Base-by-base conservation (phyloP, 2,888 invertebrate species). In the Anoplius nigerrimus region DNA sequence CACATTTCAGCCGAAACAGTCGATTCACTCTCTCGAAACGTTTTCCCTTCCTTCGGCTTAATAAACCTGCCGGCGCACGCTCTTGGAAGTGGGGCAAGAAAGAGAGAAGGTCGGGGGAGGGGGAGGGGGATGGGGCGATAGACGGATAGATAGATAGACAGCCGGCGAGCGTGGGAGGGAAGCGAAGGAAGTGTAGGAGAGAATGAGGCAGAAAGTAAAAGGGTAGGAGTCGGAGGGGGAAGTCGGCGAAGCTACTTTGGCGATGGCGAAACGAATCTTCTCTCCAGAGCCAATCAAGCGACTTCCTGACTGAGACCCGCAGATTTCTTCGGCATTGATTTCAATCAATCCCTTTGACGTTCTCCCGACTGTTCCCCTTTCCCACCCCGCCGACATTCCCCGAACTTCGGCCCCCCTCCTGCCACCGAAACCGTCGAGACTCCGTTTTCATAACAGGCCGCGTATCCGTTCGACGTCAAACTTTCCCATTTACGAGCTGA, bases 341-440 rank as follows among this genome's bases (percentile, higher is more conserved):
- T 80, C 84, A 80, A 84, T 82, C 82, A 78, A 84, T 84, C 77
- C 81, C 75, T 80, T 79, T 69, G 69, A 56, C 72, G 45, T 66
- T 42, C 74, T 27, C 55, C 56, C 22, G 60, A 18, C 48, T 53
- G 58, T 62, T 24, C n/a, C 43, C 59, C 46, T 59, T n/a, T 59
- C 66, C 34, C 34, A 46, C 59, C 63, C 16, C n/a, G n/a, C 20
- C 54, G 51, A 4, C 45, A 45, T 45, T 27, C 62, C 18, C 63
- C n/a, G n/a, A n/a, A n/a, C 54, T 45, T 34, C 27, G 6, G 43
- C 43, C 18, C 59, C 21, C 64, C 55, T 59, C 62, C 52, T 51
- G 24, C 62, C 54, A 65, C 55, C n/a, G 59, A 63, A 66, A 59
- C 22, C 18, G 67, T 21, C n/a, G n/a, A n/a, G n/a, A 45, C 15